These are phyloP conservation scores for Lethocerus indicus DNA, from an alignment of 1,140 invertebrate genomes.

Conservation along the genomic window DNA sequence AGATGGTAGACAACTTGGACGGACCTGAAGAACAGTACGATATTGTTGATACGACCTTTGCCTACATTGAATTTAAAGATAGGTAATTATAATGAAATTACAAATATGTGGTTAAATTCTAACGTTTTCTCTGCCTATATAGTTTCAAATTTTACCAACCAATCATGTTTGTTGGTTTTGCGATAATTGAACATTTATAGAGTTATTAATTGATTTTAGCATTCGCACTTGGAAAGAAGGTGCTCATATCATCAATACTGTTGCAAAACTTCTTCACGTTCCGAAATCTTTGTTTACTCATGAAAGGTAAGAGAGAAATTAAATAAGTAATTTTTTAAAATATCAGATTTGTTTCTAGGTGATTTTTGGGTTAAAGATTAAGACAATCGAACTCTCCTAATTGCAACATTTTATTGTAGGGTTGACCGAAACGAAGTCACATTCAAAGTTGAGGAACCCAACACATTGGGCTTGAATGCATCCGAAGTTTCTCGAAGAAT, in stretches of 20 bases:
- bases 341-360: no score
- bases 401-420: constrained; percentile 25
- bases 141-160: constrained; percentile 6
- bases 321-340: background rate
- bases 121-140: background rate
- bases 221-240: constrained; percentile 31
- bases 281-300: constrained; percentile 24
- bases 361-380: background rate
- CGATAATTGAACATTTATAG: no score
- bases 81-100: constrained; percentile 25
- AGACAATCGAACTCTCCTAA: constrained; percentile 2
- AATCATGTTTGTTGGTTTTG: constrained; percentile 3
- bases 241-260: constrained; percentile 19
- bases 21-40: no score
- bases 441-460: constrained; percentile 56
- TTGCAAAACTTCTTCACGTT: constrained; percentile 21
- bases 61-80: constrained; percentile 48
- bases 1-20: no score
- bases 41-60: constrained; percentile 46
- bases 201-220: no score
- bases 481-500: constrained; percentile 51
- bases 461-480: constrained; percentile 46
- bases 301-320: constrained; percentile 24
- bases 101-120: background rate
- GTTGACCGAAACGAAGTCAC: constrained; percentile 59